Evolutionary conservation across 2,113 vertebrate genomes (phyloP).

Genomic region (Haliaeetus leucogaster): DNA sequence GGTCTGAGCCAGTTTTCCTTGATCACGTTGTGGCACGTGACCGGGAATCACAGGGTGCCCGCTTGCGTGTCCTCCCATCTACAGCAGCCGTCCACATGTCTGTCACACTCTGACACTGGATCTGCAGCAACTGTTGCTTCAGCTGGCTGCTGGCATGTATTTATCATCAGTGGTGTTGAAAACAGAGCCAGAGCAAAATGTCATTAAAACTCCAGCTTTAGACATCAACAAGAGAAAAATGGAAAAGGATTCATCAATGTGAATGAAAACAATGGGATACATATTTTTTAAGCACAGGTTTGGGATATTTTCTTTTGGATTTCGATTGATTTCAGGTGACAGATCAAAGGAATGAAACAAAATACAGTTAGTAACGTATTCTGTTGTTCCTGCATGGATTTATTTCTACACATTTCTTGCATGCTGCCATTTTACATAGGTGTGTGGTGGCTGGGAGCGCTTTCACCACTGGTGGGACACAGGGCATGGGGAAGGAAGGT

Average conservation of each 20-base stretch:
- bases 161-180: constrained; percentile 19
- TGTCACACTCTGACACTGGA: constrained; percentile 69
- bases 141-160: constrained; percentile 8
- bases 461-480: background rate
- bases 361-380: background rate
- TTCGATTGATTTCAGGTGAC: background rate
- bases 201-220: background rate
- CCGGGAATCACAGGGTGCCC: constrained; percentile 4
- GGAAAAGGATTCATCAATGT: background rate
- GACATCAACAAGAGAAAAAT: background rate
- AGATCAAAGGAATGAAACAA: background rate
- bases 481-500: background rate
- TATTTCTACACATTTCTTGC: background rate
- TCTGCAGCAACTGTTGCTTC: constrained; percentile 58
- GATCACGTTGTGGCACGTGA: constrained; percentile 27
- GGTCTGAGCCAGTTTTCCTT: background rate
- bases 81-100: constrained; percentile 21
- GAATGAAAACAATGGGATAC: background rate
- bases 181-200: background rate
- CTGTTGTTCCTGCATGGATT: background rate
- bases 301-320: background rate
- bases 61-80: background rate
- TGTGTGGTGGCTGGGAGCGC: background rate
- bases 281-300: background rate
- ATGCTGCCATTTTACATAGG: fast-evolving